These are phyloP conservation scores for Tetramorium parvispinum DNA, from an alignment of 1,140 invertebrate species.

Conservation along the genomic window DNA sequence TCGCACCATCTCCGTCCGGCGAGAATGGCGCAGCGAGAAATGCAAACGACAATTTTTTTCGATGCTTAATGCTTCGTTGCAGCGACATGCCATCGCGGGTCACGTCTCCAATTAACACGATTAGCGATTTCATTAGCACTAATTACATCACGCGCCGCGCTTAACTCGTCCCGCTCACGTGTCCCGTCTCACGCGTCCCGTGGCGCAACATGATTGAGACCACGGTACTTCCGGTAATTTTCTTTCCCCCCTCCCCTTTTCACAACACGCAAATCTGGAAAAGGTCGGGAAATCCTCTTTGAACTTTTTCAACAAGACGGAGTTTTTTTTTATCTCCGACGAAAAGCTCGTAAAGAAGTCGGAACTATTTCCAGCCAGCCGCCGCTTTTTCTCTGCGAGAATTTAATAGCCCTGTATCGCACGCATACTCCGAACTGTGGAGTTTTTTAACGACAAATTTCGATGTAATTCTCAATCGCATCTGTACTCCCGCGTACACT, in stretches of 20 bases:
- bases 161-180: constrained; percentile 22
- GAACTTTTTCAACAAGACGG: constrained; percentile 43
- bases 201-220: constrained; percentile 18
- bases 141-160: constrained; percentile 67
- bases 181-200: neutral
- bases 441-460: constrained; percentile 4
- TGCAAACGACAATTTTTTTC: constrained; percentile 13
- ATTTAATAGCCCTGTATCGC: constrained; percentile 63
- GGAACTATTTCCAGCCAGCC: constrained; percentile 39
- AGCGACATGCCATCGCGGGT: neutral
- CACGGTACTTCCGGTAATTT: neutral
- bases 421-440: neutral
- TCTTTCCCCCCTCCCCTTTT: neutral
- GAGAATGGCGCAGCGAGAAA: constrained; percentile 27
- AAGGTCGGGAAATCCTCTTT: constrained; percentile 44
- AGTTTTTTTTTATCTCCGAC: constrained; percentile 67
- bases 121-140: constrained; percentile 73
- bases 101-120: constrained; percentile 63
- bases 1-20: neutral
- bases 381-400: neutral
- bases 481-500: neutral
- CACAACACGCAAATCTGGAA: constrained; percentile 46
- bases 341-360: constrained; percentile 61
- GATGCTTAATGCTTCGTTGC: neutral
- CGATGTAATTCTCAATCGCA: neutral